These are phyloP conservation scores for Lepidothrix coronata DNA, from an alignment of 2,113 vertebrate genomes.

Conservation along the genomic window DNA sequence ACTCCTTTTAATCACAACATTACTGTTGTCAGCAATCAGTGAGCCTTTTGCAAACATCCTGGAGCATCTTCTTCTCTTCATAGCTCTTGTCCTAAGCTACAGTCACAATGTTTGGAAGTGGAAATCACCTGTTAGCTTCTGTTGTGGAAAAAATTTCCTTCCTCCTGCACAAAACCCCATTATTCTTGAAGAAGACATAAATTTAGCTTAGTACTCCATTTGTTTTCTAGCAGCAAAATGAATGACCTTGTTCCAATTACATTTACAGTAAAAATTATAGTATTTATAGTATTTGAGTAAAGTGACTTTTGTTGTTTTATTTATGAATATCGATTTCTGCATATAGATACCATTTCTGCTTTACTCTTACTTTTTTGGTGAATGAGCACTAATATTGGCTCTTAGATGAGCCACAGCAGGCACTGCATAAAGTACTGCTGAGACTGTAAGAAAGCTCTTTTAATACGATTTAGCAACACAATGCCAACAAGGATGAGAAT, in stretches of 20 bases:
- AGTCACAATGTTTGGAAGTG: background rate
- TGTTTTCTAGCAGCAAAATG: conserved; percentile 37
- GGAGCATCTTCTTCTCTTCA: background rate
- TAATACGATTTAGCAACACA: background rate
- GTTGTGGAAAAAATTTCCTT: background rate
- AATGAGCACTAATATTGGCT: background rate
- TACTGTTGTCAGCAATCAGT: background rate
- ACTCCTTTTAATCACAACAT: background rate
- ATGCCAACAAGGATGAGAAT: background rate
- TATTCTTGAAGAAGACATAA: background rate
- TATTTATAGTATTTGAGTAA: conserved; percentile 53
- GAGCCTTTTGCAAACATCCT: background rate
- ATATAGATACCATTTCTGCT: conserved; percentile 29
- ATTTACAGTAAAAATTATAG: conserved; percentile 47
- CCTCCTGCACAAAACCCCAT: background rate
- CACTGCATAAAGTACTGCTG: conserved; percentile 6
- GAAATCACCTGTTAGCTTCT: background rate
- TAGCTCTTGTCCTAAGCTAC: background rate
- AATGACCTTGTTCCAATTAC: conserved; percentile 54
- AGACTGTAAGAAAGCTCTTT: background rate
- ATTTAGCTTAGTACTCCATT: conserved; percentile 4
- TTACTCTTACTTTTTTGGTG: conserved; percentile 9
- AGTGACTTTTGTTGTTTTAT: conserved; percentile 36
- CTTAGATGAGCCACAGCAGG: background rate
- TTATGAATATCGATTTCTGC: conserved; percentile 48